Percentiles rank a stretch among this genome's conserved stretches.
Conservation (phyloP, 2,113 vertebrate species). For the Chloroceryle aenea region DNA sequence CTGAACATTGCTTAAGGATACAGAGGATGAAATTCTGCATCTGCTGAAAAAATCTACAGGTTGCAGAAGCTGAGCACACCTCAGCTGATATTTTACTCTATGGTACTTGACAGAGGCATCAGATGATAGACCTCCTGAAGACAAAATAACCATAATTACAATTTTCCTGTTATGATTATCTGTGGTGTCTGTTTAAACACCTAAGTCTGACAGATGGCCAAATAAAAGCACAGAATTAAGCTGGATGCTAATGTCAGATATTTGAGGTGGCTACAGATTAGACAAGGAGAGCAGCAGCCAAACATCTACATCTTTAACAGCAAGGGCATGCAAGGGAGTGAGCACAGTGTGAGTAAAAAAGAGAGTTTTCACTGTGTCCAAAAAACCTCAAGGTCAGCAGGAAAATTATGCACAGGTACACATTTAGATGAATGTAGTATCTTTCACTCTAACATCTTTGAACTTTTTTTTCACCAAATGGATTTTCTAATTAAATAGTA, state of each 20-base stretch:
- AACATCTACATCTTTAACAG: background rate
- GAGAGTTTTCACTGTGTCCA: background rate
- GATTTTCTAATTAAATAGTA: background rate
- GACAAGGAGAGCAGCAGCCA: background rate
- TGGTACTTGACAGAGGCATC: too few species aligned
- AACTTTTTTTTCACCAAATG: background rate
- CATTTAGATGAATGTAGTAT: background rate
- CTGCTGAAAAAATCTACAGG: background rate
- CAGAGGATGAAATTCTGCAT: background rate
- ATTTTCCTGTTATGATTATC: background rate
- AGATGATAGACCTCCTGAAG: too few species aligned
- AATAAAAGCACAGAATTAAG: background rate
- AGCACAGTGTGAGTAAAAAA: background rate
- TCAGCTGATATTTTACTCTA: background rate
- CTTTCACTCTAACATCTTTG: background rate
- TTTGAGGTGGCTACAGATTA: background rate
- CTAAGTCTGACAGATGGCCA: background rate
- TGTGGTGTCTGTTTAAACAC: background rate
- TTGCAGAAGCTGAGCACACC: background rate
- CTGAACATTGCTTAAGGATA: background rate
- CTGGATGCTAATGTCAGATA: background rate
- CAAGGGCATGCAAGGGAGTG: too few species aligned
- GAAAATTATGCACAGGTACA: background rate
- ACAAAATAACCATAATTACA: background rate
- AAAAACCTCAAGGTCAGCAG: background rate